phyloP scores from a whole-genome alignment of 2,113 vertebrate genomes.

The Nothocercus julius region DNA sequence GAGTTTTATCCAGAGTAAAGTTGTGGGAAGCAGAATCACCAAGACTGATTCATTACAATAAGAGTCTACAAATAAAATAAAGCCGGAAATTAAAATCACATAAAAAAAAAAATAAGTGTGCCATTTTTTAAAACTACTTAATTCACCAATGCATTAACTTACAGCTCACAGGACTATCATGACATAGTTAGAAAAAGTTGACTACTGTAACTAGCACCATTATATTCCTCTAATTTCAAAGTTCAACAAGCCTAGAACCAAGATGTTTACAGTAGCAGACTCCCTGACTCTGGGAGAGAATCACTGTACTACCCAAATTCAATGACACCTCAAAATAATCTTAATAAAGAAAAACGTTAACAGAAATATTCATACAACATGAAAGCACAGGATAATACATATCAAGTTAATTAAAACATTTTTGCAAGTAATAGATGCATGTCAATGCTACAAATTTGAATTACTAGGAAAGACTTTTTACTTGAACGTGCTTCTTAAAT shows the following conservation, averaged over 20 bases:
- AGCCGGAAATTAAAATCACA: background rate
- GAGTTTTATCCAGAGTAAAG: constrained; percentile 35
- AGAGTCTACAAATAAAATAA: background rate
- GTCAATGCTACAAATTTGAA: background rate
- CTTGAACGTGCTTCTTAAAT: background rate
- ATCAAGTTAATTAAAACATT: background rate
- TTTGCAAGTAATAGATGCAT: background rate
- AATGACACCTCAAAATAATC: background rate
- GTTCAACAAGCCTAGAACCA: background rate
- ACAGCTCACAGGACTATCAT: background rate
- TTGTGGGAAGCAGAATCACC: constrained; percentile 4
- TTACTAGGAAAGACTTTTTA: background rate
- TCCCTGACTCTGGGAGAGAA: background rate
- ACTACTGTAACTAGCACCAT: background rate
- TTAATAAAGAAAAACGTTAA: background rate
- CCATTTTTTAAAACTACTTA: background rate
- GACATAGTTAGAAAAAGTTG: background rate
- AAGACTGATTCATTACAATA: constrained; percentile 21
- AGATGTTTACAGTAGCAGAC: background rate
- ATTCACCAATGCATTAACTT: background rate
- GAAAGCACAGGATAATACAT: background rate
- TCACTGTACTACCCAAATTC: background rate
- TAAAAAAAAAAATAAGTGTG: background rate
- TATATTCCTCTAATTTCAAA: background rate
- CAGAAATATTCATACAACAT: background rate